Conservation (phyloP, 2,888 invertebrate species). For the Caenorhabditis zanzibari region DNA sequence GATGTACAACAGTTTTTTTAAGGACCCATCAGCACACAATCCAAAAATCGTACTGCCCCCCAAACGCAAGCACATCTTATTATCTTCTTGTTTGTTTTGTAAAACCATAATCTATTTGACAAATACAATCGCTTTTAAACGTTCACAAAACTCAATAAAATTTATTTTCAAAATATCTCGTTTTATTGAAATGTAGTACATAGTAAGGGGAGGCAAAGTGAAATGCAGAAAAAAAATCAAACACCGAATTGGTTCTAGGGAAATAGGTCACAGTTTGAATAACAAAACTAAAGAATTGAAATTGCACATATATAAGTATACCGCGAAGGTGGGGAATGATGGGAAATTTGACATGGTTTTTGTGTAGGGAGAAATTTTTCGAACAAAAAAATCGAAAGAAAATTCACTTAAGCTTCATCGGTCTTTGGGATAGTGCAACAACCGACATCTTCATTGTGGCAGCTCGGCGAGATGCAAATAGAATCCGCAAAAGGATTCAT, state of each 20-base stretch:
- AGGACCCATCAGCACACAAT: constrained; percentile 18
- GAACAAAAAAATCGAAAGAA: constrained; percentile 1
- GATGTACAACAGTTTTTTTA: constrained; percentile 47
- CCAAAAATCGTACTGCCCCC: constrained; percentile 36
- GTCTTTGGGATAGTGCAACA: constrained; percentile 57
- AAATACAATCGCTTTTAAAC: constrained; percentile 3
- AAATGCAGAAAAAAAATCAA: neutral
- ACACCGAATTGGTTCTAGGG: constrained; percentile 16
- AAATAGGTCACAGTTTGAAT: neutral
- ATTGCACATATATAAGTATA: constrained; percentile 30
- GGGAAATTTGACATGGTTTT: constrained; percentile 20
- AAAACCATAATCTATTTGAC: constrained; percentile 58
- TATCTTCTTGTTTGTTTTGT: constrained; percentile 34
- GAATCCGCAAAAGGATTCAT: constrained; percentile 11
- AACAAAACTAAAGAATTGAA: neutral
- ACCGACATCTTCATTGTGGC: constrained; percentile 60
- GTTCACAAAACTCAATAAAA: constrained; percentile 33
- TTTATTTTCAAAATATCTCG: constrained; percentile 21
- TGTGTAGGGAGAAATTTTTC: neutral
- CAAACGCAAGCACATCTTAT: constrained; percentile 7
- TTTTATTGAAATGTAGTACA: neutral
- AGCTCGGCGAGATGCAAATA: constrained; percentile 55
- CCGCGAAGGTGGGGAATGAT: constrained; percentile 41
- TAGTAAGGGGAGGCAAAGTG: neutral
- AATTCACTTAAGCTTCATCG: neutral